Evolutionary conservation across 2,113 vertebrate species (phyloP), one percentile per base, ranked within the genome.

Genomic region (Takifugu flavidus): DNA sequence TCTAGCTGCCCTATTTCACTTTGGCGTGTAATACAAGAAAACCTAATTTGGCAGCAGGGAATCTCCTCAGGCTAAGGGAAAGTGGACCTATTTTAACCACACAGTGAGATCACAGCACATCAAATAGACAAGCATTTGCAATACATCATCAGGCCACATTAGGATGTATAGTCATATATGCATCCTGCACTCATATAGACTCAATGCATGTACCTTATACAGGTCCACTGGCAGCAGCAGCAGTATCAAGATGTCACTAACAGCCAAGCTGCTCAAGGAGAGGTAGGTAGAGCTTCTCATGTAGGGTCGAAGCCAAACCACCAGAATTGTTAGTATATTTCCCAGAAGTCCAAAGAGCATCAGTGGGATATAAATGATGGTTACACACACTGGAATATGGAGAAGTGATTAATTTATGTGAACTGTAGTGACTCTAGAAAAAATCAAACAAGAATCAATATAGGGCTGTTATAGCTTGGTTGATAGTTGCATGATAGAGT

Each of bases 221-320:
- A 92, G 82, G 64, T 92, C 91, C 56, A 92, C 78, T 20, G 91
- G 91, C 74, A 92, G 88, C 50, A 92, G 83, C 0, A 91, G 72
- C 13, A 92, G 84, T 6, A 93, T 92, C 47, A 92, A 39, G 52
- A 92, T 81, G 43, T 92, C 91, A 0, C 91, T 91, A 3, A 92
- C 70, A 0, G 91, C 90, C 91, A 93, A 92, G 69, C 91, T 93
- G 88, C 90, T 91, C 79, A 93, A 83, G 85, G 92, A 93, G 25
- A 93, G 76, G 85, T 93, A 92, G 50, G 90, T 91, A 3, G 90
- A 91, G 64, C 88, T 91, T 63, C 90, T 87, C 90, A 93, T 86
- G 54, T 91, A 86, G 10, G 87, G 91, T 59, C 88, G 89, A 12
- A 87, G 86, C 82, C 87, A 88, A 60, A 92, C 91, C 63, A 92